These are phyloP conservation scores for Polia nebulosa DNA, from an alignment of 2,888 invertebrate genomes.

Conservation along the genomic window DNA sequence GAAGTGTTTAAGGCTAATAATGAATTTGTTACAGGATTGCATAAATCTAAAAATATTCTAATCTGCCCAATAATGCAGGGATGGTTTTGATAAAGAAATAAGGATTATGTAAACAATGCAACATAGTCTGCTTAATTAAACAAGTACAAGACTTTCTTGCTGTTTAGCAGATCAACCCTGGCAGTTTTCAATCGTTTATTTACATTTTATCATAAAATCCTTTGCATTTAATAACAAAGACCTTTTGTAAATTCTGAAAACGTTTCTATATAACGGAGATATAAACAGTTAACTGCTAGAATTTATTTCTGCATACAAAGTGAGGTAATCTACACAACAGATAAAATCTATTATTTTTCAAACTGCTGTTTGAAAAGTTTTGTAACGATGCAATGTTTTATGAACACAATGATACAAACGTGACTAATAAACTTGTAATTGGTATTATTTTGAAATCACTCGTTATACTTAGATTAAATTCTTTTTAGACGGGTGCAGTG, in stretches of 20 bases:
- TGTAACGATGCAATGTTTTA: constrained; percentile 5
- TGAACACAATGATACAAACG: constrained; percentile 6
- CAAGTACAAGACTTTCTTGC: rapidly evolving
- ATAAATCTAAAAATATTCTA: no score
- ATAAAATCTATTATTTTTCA: constrained; percentile 35
- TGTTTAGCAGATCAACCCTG: background rate
- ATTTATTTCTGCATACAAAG: constrained; percentile 39
- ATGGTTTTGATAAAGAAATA: no score
- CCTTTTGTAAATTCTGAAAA: constrained; percentile 53
- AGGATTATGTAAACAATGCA: no score
- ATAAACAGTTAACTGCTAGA: constrained; percentile 38
- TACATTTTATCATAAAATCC: constrained; percentile 18
- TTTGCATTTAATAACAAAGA: constrained; percentile 44
- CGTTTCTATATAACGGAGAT: constrained; percentile 35
- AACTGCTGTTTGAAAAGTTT: constrained; percentile 22
- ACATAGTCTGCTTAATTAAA: no score
- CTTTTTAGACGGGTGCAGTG: no score
- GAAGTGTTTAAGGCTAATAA: no score
- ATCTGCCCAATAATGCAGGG: no score
- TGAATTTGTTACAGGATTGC: no score
- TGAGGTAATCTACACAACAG: constrained; percentile 14
- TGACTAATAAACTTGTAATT: background rate
- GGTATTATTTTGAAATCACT: background rate
- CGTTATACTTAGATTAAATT: no score
- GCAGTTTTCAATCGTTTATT: constrained; percentile 11